A percentile compares a stretch with the other conserved stretches of the same genome.
Evolutionary conservation across 1,140 invertebrate species (phyloP).

Genomic region (Drosophila guanche): DNA sequence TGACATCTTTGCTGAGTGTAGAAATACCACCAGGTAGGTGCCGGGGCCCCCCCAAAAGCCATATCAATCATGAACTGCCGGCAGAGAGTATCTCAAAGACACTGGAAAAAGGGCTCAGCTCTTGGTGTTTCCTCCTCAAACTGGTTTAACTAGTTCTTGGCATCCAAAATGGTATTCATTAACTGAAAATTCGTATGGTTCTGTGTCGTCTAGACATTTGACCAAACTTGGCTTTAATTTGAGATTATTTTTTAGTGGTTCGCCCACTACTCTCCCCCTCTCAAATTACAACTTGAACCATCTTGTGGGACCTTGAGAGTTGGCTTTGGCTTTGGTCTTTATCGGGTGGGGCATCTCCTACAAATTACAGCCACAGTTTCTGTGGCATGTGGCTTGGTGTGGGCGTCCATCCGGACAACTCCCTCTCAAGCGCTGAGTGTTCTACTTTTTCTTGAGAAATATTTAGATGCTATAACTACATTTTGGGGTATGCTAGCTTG

Average conservation of each 20-base stretch:
- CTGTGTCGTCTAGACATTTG: slow-evolving; percentile 30
- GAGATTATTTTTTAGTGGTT: slow-evolving; percentile 30
- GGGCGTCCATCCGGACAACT: slow-evolving; percentile 3
- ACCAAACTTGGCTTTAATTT: slow-evolving; percentile 28
- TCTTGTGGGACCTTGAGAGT: slow-evolving; percentile 42
- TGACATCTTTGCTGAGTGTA: slow-evolving; percentile 37
- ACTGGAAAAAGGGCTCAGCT: slow-evolving; percentile 20
- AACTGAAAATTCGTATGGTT: slow-evolving; percentile 30
- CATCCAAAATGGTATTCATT: slow-evolving; percentile 37
- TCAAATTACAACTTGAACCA: slow-evolving; percentile 36
- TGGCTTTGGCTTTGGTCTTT: slow-evolving; percentile 27
- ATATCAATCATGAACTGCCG: slow-evolving; percentile 35
- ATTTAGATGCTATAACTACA: no score
- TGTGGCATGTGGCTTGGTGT: slow-evolving; percentile 20
- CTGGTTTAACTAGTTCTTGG: slow-evolving; percentile 49
- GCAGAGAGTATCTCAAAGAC: slow-evolving; percentile 2
- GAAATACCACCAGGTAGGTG: slow-evolving; percentile 16
- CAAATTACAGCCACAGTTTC: slow-evolving; percentile 35
- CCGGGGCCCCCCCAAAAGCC: slow-evolving; percentile 34
- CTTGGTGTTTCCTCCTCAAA: slow-evolving; percentile 31
- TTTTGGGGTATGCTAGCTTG: no score
- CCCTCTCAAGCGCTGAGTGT: slow-evolving; percentile 13
- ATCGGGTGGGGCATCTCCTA: slow-evolving; percentile 40
- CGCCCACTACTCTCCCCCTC: slow-evolving; percentile 14
- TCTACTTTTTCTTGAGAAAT: no score